Evolutionary conservation across 2,113 vertebrate genomes (phyloP).

Genomic region (Pterocles gutturalis): DNA sequence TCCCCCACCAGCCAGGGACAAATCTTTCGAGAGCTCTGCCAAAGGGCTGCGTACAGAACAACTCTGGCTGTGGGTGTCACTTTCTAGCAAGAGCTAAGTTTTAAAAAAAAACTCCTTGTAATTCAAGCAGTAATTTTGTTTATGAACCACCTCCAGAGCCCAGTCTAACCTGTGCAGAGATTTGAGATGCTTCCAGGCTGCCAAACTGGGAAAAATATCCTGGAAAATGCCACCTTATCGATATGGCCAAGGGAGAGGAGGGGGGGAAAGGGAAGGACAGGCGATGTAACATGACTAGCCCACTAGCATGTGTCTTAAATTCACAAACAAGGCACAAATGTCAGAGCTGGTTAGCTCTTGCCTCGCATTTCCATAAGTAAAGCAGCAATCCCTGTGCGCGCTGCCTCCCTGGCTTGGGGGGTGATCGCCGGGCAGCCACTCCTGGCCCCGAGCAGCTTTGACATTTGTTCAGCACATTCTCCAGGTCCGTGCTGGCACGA

Average conservation of each 20-base stretch:
- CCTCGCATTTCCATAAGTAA: slow-evolving; percentile 1
- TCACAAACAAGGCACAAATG: background rate
- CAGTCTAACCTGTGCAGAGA: background rate
- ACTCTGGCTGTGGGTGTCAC: background rate
- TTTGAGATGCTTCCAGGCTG: background rate
- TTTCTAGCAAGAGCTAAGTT: background rate
- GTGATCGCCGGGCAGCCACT: background rate
- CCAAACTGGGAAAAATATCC: background rate
- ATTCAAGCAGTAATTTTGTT: background rate
- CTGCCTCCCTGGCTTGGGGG: background rate
- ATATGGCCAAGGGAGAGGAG: background rate
- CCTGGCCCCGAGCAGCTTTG: background rate
- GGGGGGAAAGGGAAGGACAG: background rate
- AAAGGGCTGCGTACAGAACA: background rate
- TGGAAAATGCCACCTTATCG: background rate
- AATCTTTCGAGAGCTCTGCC: background rate
- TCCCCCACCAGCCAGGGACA: background rate
- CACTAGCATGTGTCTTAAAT: background rate
- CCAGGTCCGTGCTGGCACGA: background rate
- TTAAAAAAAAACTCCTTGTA: background rate
- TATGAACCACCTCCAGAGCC: background rate
- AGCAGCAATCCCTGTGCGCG: background rate
- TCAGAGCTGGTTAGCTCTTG: background rate
- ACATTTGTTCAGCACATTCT: slow-evolving; percentile 41
- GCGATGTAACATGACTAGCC: fast-evolving